Conservation (phyloP, 2,888 invertebrate species). For the Caenorhabditis drosophilae region DNA sequence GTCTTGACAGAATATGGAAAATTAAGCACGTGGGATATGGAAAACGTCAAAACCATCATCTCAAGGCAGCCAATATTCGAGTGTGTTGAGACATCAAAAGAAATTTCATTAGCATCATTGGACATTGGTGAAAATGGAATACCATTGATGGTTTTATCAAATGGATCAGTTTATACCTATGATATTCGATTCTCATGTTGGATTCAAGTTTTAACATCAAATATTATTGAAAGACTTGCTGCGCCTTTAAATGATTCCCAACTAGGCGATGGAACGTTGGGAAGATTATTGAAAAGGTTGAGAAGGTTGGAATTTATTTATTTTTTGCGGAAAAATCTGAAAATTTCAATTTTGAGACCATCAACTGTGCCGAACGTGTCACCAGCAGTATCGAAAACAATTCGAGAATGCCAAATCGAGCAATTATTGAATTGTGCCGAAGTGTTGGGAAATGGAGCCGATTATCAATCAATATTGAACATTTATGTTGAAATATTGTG, state of each 20-base stretch:
- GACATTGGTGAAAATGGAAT: conserved; percentile 30
- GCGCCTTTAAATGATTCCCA: conserved; percentile 13
- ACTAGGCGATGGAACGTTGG: conserved; percentile 28
- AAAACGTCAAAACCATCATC: not conserved
- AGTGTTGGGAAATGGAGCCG: conserved; percentile 16
- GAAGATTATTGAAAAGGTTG: conserved; percentile 29
- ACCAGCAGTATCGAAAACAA: conserved; percentile 8
- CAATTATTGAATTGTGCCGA: conserved; percentile 30
- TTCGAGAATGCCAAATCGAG: conserved; percentile 27
- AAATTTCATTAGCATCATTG: conserved; percentile 11
- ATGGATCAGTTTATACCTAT: conserved; percentile 43
- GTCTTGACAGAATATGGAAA: conserved; percentile 41
- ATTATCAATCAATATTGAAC: conserved; percentile 27
- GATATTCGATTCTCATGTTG: conserved; percentile 13
- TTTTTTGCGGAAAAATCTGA: not conserved
- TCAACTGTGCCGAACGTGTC: conserved; percentile 9
- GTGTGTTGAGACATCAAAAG: conserved; percentile 30
- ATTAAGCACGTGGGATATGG: conserved; percentile 36
- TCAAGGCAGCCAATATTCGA: conserved; percentile 33
- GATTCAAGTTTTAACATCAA: conserved; percentile 14
- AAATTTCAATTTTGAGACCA: not conserved
- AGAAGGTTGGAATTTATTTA: not conserved
- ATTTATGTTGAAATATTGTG: conserved; percentile 28
- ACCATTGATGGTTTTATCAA: conserved; percentile 39
- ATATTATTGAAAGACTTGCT: conserved; percentile 6